Evolutionary conservation across 1,140 invertebrate genomes (phyloP).

Genomic region (Phymastichus coffea): DNA sequence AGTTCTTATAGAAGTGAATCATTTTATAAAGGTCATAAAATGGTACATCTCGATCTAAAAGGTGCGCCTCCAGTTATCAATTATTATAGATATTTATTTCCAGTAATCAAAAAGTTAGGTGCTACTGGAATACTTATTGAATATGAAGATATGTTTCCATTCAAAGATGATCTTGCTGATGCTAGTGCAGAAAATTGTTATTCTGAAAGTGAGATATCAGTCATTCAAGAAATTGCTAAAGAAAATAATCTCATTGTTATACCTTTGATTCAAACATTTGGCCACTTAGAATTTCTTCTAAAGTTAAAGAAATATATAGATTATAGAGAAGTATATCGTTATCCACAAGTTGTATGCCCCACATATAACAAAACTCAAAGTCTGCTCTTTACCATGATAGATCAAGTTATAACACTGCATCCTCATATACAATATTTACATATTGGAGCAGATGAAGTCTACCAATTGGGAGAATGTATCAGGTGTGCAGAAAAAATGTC

Average conservation of each 20-base stretch:
- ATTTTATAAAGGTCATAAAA: conserved; percentile 48
- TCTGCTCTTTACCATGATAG: conserved; percentile 77
- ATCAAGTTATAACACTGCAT: conserved; percentile 73
- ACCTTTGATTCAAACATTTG: conserved; percentile 94
- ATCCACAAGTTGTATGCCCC: conserved; percentile 82
- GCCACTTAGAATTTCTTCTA: conserved; percentile 88
- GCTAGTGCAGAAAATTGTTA: conserved; percentile 80
- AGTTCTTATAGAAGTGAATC: conserved; percentile 26
- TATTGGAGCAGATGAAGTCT: conserved; percentile 82
- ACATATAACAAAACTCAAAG: conserved; percentile 69
- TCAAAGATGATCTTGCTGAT: conserved; percentile 65
- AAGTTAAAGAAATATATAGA: conserved; percentile 75
- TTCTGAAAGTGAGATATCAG: conserved; percentile 65
- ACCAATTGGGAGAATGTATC: conserved; percentile 78
- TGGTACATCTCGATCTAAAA: conserved; percentile 88
- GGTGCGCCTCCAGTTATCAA: conserved; percentile 78
- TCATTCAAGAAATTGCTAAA: conserved; percentile 65
- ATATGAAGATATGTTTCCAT: conserved; percentile 99
- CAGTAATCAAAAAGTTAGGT: conserved; percentile 72
- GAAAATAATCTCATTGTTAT: conserved; percentile 76
- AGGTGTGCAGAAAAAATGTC: conserved; percentile 64
- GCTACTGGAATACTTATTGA: conserved; percentile 89
- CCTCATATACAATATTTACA: conserved; percentile 68
- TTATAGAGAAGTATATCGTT: conserved; percentile 72
- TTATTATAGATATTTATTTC: conserved; percentile 75